Percentiles rank a stretch among this genome's conserved stretches.
These are phyloP conservation scores for Neosilurus mollespiculum DNA, from an alignment of 2,797 vertebrate genomes.

Conservation along the genomic window DNA sequence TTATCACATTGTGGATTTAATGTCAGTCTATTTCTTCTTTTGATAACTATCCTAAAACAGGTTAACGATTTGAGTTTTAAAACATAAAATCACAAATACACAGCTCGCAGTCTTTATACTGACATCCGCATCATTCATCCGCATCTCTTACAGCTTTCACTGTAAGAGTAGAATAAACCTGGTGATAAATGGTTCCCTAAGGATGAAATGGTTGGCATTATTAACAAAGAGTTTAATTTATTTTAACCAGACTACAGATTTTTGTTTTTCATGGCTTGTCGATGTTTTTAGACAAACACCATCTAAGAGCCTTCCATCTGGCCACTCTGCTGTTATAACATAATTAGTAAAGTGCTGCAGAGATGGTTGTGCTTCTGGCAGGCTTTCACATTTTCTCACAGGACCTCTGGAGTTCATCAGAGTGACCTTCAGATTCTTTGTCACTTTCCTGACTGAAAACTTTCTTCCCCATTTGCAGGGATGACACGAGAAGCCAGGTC, in stretches of 20 bases:
- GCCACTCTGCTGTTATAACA: background rate
- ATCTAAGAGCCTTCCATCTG: background rate
- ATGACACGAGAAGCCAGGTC: background rate
- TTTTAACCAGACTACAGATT: background rate
- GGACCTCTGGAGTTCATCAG: background rate
- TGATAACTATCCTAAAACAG: background rate
- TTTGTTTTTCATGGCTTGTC: background rate
- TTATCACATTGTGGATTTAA: conserved; percentile 44
- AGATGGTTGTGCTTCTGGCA: conserved; percentile 5
- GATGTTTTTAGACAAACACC: background rate
- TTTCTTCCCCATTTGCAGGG: background rate
- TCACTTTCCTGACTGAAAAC: background rate
- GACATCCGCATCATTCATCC: background rate
- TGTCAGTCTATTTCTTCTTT: conserved; percentile 1
- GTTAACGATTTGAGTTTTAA: background rate
- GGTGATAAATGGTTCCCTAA: background rate
- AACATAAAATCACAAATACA: background rate
- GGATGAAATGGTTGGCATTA: background rate
- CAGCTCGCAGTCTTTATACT: background rate
- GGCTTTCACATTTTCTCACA: conserved; percentile 11
- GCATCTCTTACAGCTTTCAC: too few species aligned
- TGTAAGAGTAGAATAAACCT: background rate
- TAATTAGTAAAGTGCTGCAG: background rate
- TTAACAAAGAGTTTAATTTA: background rate
- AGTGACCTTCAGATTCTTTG: conserved; percentile 15